Base-by-base conservation (phyloP, 1,140 invertebrate species). In the Lasioglossum baleicum region DNA sequence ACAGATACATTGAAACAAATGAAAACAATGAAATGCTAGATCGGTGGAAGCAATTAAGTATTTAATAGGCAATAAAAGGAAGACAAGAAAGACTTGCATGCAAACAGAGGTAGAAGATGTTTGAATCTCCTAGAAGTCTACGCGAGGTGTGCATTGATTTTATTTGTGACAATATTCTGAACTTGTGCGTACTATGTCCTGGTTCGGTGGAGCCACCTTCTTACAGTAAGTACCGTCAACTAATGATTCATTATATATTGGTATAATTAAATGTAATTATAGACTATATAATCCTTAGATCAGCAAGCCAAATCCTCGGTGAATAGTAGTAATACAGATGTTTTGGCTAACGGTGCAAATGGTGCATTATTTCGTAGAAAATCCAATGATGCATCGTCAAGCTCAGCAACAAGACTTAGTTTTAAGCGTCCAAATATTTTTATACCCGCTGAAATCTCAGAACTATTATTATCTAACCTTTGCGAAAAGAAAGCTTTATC, bases 111-210 rank as follows among this genome's bases (percentile, higher is more conserved):
- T 75, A 77, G 73, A 92, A 90, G 75, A 96, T 96, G 95, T 95
- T 94, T 86, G 94, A 95, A 83, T 95, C 94, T 77, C 95, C 95
- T 22, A 90, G 88, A 87, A 93, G 94, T 77, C 93, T 96, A 58
- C 95, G 96, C 88, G 95, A 96, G 76, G 93, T 94, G 81, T 96
- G 96, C 89, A 92, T 96, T 13, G 95, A 96, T 80, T 95, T 94
- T 87, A 96, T 96, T 75, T 96, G 95, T 90, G 94, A 95, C 81
- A 96, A 96, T 90, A 92, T 96, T 60, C 90, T 93, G 67, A 92
- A 93, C 31, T 90, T 96, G n/a, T 95, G 95, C 89, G 87, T 88
- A 80, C 75, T 81, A 65, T 65, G 75, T 64, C 76, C 40, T 31
- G 73, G 11, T 77, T 74, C 56, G 60, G 63, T 75, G 74, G 67